Evolutionary conservation across 1,140 invertebrate genomes (phyloP).

Genomic region (Caenorhabditis briggsae): DNA sequence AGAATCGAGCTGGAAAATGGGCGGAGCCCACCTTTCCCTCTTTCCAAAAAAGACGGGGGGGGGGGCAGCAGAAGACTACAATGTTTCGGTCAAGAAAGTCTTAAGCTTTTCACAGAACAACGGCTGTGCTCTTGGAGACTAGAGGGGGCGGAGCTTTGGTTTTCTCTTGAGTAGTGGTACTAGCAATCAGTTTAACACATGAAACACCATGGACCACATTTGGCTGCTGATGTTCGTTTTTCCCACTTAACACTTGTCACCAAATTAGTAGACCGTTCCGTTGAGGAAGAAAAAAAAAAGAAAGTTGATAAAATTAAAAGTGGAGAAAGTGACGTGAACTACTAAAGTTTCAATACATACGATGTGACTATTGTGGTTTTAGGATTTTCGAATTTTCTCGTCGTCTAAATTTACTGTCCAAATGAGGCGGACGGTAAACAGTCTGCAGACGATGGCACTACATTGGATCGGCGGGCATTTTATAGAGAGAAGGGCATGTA

Average conservation of each 20-base stretch:
- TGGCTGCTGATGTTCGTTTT: slow-evolving; percentile 33
- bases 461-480: not conserved
- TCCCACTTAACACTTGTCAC: not conserved
- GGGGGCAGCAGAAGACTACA: not conserved
- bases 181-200: slow-evolving; percentile 34
- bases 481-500: slow-evolving; percentile 38
- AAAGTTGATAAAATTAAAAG: slow-evolving; percentile 1
- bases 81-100: not conserved
- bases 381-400: not conserved
- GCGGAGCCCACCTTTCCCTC: not conserved
- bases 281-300: too few relatives aligned
- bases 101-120: slow-evolving; percentile 8
- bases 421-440: not conserved
- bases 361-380: not conserved
- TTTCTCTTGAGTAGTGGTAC: not conserved
- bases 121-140: slow-evolving; percentile 44
- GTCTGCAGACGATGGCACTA: slow-evolving; percentile 3
- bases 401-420: too few relatives aligned
- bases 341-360: not conserved
- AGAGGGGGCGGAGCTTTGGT: slow-evolving; percentile 3
- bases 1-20: not conserved
- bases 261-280: not conserved
- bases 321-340: slow-evolving; percentile 8
- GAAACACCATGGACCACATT: slow-evolving; percentile 40
- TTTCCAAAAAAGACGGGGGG: not conserved